phyloP scores from a whole-genome alignment of 2,888 invertebrate species.

The Lasioglossum morio region DNA sequence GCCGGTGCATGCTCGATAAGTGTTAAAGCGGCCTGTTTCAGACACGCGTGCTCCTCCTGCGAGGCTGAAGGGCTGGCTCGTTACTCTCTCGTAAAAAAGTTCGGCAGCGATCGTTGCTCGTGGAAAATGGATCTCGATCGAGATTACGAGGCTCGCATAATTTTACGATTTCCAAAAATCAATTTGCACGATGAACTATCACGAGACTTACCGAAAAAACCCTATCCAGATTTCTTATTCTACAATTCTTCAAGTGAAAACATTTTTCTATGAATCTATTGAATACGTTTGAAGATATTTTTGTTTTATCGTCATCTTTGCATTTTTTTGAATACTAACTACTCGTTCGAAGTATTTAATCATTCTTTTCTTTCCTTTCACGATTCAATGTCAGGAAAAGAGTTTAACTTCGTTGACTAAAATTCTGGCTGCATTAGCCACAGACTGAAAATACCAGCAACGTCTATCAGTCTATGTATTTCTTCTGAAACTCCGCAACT shows the following conservation, averaged over 20 bases:
- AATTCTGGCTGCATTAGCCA: neutral
- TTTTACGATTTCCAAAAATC: neutral
- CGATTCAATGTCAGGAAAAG: neutral
- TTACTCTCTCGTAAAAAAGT: neutral
- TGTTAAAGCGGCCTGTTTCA: conserved; percentile 14
- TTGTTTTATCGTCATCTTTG: too few species aligned
- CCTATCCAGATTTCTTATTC: neutral
- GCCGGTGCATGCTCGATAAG: conserved; percentile 22
- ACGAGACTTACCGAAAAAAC: neutral
- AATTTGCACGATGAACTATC: neutral
- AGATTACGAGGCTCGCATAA: neutral
- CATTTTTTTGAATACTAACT: too few species aligned
- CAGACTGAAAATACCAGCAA: neutral
- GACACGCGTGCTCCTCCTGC: neutral
- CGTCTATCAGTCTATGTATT: neutral
- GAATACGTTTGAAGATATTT: too few species aligned
- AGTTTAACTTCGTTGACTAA: neutral
- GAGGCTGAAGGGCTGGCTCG: neutral
- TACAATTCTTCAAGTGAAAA: neutral
- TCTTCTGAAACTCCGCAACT: neutral
- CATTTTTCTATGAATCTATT: neutral
- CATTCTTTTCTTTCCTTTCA: too few species aligned
- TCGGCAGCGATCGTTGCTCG: neutral
- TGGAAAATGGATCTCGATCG: neutral
- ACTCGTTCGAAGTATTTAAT: too few species aligned